Base-by-base conservation (phyloP, 2,113 vertebrate species). In the Sinocyclocheilus anshuiensis region DNA sequence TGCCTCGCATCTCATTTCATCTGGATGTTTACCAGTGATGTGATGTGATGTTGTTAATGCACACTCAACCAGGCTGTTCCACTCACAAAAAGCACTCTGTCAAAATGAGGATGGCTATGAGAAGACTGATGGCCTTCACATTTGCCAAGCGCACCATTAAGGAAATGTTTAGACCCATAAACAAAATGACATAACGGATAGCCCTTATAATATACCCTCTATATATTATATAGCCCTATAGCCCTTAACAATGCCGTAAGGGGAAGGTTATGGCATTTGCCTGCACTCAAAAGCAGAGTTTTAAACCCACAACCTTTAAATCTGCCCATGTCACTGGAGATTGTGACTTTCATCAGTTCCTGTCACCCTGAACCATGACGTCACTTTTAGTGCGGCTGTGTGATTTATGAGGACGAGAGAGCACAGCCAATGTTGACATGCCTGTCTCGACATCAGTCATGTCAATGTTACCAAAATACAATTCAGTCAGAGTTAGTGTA, bases 111-210 rank as follows among this genome's bases (percentile, higher is more conserved):
- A 77, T 77, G 77, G 33, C 83, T 84, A 81, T 81, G 81, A 45
- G 57, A 84, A 82, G 78, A 88, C 76, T 22, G 74, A 74, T 84
- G 63, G 77, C 79, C 78, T 63, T 87, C 82, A 55, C 77, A 76
- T 81, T 76, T 89, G 85, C 85, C 85, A 86, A 88, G 82, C 55
- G 13, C n/a, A 63, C 82, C 89, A 84, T 88, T 84, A 84, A 80
- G 72, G 77, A 89, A 88, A 84, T 77, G 78, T 84, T 86, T 55
- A 48, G 24, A 61, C 69, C 77, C 71, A 88, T 86, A 81, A 88
- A 89, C 81, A 24, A 88, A 88, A 84, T 86, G 84, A 84, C 86
- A 86, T 88, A 86, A 84, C 9, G n/a, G 75, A n/a, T n/a, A n/a
- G n/a, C n/a, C n/a, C n/a, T n/a, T n/a, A n/a, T n/a, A n/a, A n/a